phyloP scores from a whole-genome alignment of 2,797 vertebrate species.

The Sebastes oblongus region DNA sequence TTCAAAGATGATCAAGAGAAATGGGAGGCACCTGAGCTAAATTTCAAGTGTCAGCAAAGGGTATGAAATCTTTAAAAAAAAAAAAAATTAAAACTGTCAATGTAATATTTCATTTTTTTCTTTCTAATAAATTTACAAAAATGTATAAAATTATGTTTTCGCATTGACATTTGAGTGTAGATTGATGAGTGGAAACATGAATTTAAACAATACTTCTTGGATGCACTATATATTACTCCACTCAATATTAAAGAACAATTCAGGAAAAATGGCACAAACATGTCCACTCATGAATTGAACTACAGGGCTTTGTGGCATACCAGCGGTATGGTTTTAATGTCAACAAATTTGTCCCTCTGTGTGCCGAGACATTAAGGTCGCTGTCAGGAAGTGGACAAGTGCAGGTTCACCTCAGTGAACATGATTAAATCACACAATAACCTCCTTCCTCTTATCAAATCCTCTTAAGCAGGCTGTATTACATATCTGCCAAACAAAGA shows the following conservation, averaged over 20 bases:
- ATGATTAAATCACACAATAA: conserved; percentile 84
- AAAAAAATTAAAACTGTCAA: background rate
- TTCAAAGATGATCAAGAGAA: too few relatives aligned
- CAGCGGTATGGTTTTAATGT: conserved; percentile 15
- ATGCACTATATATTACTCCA: background rate
- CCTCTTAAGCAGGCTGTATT: conserved; percentile 85
- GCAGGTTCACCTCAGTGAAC: conserved; percentile 76
- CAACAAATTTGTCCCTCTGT: background rate
- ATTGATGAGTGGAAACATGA: background rate
- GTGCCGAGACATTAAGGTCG: conserved; percentile 29
- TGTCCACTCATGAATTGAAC: background rate
- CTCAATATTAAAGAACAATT: background rate
- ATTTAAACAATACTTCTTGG: background rate
- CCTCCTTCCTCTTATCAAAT: conserved; percentile 78
- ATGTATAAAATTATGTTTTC: background rate
- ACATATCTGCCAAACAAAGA: conserved; percentile 87
- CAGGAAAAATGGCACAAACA: background rate
- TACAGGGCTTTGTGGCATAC: background rate
- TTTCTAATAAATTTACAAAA: background rate
- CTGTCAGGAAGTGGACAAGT: conserved; percentile 63
- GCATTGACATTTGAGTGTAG: background rate
- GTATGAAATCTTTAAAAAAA: background rate
- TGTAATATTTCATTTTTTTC: background rate
- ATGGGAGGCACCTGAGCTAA: background rate
- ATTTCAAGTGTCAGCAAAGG: background rate